These are phyloP conservation scores for Tachypleus tridentatus DNA, from an alignment of 1,140 invertebrate genomes.

Conservation along the genomic window DNA sequence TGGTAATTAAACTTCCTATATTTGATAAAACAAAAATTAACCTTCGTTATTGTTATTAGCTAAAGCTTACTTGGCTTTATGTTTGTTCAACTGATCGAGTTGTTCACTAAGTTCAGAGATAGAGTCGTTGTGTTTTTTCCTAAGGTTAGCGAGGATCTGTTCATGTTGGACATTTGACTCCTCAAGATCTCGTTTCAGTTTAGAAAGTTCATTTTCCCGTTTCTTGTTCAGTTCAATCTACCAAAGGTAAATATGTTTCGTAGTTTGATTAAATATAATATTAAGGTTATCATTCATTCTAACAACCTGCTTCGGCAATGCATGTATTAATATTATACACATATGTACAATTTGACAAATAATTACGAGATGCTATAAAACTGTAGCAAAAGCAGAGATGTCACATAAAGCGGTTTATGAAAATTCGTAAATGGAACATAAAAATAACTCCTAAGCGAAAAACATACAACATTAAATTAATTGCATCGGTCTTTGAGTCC, in stretches of 20 bases:
- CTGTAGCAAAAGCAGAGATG: no score
- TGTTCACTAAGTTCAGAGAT: constrained; percentile 97
- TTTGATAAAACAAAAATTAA: not conserved
- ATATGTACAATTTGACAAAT: no score
- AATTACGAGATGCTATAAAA: no score
- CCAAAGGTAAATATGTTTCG: not conserved
- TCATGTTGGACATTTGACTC: constrained; percentile 98
- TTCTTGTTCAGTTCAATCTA: constrained; percentile 97
- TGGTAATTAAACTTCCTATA: not conserved
- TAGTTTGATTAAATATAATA: not conserved
- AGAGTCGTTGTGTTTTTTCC: constrained; percentile 99
- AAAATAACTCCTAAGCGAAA: not conserved
- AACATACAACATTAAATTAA: not conserved
- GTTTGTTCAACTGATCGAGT: constrained; percentile 97
- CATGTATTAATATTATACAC: no score
- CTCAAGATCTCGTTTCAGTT: constrained; percentile 93
- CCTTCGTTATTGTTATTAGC: not conserved
- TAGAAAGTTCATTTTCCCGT: constrained; percentile 94
- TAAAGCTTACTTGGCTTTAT: constrained; percentile 85
- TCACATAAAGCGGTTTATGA: no score
- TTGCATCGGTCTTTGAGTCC: not conserved
- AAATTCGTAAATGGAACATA: no score
- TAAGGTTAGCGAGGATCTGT: constrained; percentile 78
- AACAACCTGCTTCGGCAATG: no score
- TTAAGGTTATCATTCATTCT: no score